Evolutionary conservation across 2,113 vertebrate genomes (phyloP), one percentile per base, ranked within the genome.

Genomic region (Ceuthmochares aereus): DNA sequence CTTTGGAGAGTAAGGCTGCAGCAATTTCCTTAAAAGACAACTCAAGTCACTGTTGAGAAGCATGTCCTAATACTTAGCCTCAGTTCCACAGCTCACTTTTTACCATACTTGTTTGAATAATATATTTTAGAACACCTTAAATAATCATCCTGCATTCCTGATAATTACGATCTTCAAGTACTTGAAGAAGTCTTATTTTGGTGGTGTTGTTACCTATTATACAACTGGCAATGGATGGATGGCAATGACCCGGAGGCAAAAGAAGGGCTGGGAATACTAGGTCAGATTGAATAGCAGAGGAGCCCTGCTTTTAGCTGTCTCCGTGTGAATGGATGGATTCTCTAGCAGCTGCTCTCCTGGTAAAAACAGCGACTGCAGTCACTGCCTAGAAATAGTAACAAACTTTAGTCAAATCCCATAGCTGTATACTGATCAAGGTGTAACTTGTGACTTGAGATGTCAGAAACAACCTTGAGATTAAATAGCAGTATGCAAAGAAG

Each of bases 331-430:
- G 96, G 79, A 87, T 86, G 78, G 32, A 10, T 90, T 87, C 70
- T 80, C 36, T 40, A 93, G 88, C 97, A 97, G 97, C 96, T 97
- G 97, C 54, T 94, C 59, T 80, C 73, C 69, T 90, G 96, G n/a
- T 88, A 96, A 96, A 96, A 95, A 95, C 62, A 94, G 85, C 81
- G 68, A 77, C 86, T 89, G 84, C 86, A 81, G 90, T 97, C 92
- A 97, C 84, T 91, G 83, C 92, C 95, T 97, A 97, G 94, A 88
- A 96, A 97, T 97, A 97, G 97, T 27, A 51, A 82, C 94, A 96
- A 95, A 96, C 95, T 96, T 97, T 93, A 93, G 73, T 83, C 69
- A 93, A 95, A 96, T 92, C 84, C 83, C 86, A 37, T 92, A 56
- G 94, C 83, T 92, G 55, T 85, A 77, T 85, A 72, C 72, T 92